Evolutionary conservation across 2,113 vertebrate species (phyloP), one percentile per base, ranked within the genome.

Genomic region (Nasalis larvatus): DNA sequence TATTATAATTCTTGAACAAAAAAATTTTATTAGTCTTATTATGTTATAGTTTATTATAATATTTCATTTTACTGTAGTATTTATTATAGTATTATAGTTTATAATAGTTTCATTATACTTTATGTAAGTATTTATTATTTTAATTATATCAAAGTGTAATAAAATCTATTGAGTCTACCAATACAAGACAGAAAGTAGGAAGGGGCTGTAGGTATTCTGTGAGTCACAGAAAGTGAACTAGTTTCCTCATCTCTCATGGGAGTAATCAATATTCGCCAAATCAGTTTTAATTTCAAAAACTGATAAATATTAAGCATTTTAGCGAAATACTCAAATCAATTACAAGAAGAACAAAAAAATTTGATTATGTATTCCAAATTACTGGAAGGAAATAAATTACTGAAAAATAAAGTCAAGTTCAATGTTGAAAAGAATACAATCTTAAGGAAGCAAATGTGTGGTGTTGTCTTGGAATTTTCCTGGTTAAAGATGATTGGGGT

Each of bases 51-150:
- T 97, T 96, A 95, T 95, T 68, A 89, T 30, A 91, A 40, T 52
- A 87, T 82, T 95, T 96, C 86, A 45, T 93, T 97, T 95, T 91
- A 93, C 37, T 90, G 71, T 47, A 91, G 35, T 94, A 96, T 95
- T 93, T 93, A 89, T 89, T 74, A 78, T 74, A 54, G n/a, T 56
- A 73, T 90, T 95, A 90, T 71, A 76, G 37, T 76, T 94, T 91
- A 77, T 91, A 92, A 88, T 32, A 91, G 42, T 95, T 98, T 88
- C 91, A 97, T 83, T 93, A 76, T 32, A 60, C 77, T 91, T 78
- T 91, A 95, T 93, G 83, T 86, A 93, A 81, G 47, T 91, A 97
- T 96, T 98, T 89, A 93, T 96, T 92, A 95, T 97, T 95, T 97
- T 95, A 96, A 96, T 96, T 97, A 94, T 56, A 96, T 76, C 81